Conservation (phyloP, 2,888 invertebrate genomes). For the Notocelia uddmanniana region DNA sequence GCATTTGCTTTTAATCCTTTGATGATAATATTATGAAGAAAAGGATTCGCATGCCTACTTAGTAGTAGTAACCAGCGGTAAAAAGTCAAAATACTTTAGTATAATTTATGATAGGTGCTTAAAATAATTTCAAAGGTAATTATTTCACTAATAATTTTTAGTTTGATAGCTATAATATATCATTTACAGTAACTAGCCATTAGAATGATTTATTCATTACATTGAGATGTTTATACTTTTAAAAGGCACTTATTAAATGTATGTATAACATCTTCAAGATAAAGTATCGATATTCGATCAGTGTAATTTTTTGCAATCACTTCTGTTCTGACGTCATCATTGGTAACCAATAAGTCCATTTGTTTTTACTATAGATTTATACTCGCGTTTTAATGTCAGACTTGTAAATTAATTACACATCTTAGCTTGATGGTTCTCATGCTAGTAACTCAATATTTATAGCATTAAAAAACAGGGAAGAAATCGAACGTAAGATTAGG, state of each 20-base stretch:
- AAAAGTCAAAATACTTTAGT: not conserved
- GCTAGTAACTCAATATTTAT: not conserved
- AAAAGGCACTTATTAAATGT: conserved; percentile 33
- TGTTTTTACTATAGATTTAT: not conserved
- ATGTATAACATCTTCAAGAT: conserved; percentile 25
- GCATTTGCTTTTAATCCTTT: not conserved
- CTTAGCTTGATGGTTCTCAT: not conserved
- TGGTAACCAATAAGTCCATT: conserved; percentile 1
- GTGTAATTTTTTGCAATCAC: conserved; percentile 21
- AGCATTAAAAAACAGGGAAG: conserved; percentile 5
- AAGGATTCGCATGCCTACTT: not conserved
- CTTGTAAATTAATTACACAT: not conserved
- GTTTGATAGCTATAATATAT: conserved; percentile 23
- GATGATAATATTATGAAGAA: not conserved
- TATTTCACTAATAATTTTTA: conserved; percentile 8
- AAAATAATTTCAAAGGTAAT: conserved; percentile 1
- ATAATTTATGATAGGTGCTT: not conserved
- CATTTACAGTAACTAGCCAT: conserved; percentile 27
- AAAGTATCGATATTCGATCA: conserved; percentile 14
- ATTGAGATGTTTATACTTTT: conserved; percentile 42
- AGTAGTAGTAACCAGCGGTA: not conserved
- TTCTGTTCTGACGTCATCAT: conserved; percentile 16
- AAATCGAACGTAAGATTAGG: conserved; percentile 59
- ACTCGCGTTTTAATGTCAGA: not conserved
- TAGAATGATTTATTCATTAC: conserved; percentile 40